Percentiles rank a stretch among this genome's conserved stretches.
These are phyloP conservation scores for Pseudomyrmex gracilis DNA, from an alignment of 1,140 invertebrate species.

Conservation along the genomic window DNA sequence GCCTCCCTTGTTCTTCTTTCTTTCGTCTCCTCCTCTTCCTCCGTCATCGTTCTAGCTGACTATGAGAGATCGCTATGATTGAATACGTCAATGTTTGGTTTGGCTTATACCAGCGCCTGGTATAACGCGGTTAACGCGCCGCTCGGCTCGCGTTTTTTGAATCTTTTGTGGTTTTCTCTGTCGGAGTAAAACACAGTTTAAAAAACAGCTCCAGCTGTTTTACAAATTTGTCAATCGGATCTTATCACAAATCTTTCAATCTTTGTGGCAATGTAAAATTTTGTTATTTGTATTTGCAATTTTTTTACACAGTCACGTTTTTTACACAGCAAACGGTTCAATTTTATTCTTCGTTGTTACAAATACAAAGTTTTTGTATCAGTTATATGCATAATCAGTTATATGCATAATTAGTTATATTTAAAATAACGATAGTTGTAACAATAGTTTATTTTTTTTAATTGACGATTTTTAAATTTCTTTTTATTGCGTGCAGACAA, in stretches of 20 bases:
- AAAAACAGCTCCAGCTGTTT: too few species aligned
- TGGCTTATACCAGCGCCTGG: slow-evolving; percentile 77
- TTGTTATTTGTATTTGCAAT: background rate
- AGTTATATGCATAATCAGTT: too few species aligned
- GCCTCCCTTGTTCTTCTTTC: slow-evolving; percentile 34
- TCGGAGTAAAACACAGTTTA: too few species aligned
- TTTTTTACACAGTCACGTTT: background rate
- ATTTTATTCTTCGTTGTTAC: background rate
- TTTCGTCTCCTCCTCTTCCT: slow-evolving; percentile 6
- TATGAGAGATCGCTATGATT: slow-evolving; percentile 82
- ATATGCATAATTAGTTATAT: too few species aligned
- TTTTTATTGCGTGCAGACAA: too few species aligned
- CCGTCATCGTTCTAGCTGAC: slow-evolving; percentile 36
- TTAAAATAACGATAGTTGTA: too few species aligned
- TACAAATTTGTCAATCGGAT: too few species aligned
- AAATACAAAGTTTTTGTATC: too few species aligned
- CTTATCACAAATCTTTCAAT: background rate
- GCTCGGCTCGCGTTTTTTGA: slow-evolving; percentile 74
- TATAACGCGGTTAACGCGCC: slow-evolving; percentile 81
- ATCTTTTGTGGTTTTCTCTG: background rate
- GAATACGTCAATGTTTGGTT: slow-evolving; percentile 86
- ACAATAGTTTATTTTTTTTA: background rate
- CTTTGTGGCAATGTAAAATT: background rate
- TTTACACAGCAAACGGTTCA: background rate
- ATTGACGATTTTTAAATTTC: too few species aligned